These are phyloP conservation scores for Drosophila paramelanica DNA, from an alignment of 2,888 invertebrate species.

Conservation along the genomic window DNA sequence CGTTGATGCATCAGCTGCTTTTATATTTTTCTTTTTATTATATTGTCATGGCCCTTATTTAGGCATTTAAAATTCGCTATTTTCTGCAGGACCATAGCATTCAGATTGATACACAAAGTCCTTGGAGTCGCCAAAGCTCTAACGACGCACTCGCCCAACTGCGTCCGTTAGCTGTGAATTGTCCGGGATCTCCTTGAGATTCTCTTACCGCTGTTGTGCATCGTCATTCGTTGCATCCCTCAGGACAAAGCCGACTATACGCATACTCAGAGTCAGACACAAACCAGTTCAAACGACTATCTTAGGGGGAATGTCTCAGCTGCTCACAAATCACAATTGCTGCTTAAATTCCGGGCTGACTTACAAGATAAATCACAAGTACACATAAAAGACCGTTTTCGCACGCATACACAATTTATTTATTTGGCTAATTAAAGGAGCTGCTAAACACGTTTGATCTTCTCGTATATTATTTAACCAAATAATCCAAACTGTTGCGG, in stretches of 20 bases:
- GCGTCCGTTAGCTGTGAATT: conserved; percentile 4
- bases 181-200: conserved; percentile 9
- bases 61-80: conserved; percentile 1
- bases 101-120: not conserved
- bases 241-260: conserved; percentile 10
- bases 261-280: conserved; percentile 12
- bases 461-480: conserved; percentile 41
- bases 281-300: conserved; percentile 30
- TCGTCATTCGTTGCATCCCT: conserved; percentile 12
- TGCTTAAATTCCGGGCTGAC: not conserved
- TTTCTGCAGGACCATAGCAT: not conserved
- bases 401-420: conserved; percentile 11
- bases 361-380: conserved; percentile 20
- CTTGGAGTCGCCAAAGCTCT: conserved; percentile 9
- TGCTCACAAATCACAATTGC: not conserved
- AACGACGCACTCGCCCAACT: conserved; percentile 39
- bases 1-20: conserved; percentile 42
- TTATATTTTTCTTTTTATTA: conserved; percentile 42
- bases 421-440: conserved; percentile 42
- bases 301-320: conserved; percentile 1
- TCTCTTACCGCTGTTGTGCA: conserved; percentile 1
- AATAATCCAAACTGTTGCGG: conserved; percentile 29
- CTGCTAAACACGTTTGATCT: conserved; percentile 37
- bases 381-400: not conserved
- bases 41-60: conserved; percentile 25